These are phyloP conservation scores for Poicephalus gulielmi DNA, from an alignment of 2,113 vertebrate species.

Conservation along the genomic window DNA sequence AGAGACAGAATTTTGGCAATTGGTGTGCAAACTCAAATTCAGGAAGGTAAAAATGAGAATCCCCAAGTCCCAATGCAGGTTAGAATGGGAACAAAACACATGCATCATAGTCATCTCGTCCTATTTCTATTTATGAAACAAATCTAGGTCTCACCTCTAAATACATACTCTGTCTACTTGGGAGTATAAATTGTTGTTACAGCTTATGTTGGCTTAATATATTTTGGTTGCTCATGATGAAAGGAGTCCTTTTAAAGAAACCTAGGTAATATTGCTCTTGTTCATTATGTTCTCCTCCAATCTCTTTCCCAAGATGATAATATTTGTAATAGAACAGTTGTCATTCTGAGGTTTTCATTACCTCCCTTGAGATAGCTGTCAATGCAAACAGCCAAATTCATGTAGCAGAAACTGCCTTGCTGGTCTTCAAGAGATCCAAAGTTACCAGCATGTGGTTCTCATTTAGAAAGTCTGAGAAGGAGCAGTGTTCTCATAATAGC, in stretches of 20 bases:
- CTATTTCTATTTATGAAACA: background rate
- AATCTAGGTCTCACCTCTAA: constrained; percentile 6
- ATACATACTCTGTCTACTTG: background rate
- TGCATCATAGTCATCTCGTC: background rate
- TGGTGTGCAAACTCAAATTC: background rate
- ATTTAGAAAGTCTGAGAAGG: constrained; percentile 40
- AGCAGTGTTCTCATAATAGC: constrained; percentile 6
- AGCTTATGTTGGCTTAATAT: background rate
- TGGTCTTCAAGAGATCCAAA: background rate
- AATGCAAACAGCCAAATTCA: background rate
- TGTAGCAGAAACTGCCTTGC: background rate
- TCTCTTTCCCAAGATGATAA: background rate
- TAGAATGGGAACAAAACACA: background rate
- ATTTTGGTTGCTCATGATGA: background rate
- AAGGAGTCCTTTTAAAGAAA: background rate
- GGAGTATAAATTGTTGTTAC: constrained; percentile 28
- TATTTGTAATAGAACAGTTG: background rate
- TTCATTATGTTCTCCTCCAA: background rate
- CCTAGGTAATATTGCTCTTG: background rate
- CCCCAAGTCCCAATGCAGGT: background rate
- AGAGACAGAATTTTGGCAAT: background rate
- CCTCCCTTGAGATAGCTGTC: constrained; percentile 2
- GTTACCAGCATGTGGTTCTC: constrained; percentile 44
- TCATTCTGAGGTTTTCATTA: constrained; percentile 7
- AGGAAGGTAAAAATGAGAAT: background rate